Percentiles rank a stretch among this genome's conserved stretches.
Conservation (phyloP, 2,888 invertebrate species). For the Andrena bucephala region DNA sequence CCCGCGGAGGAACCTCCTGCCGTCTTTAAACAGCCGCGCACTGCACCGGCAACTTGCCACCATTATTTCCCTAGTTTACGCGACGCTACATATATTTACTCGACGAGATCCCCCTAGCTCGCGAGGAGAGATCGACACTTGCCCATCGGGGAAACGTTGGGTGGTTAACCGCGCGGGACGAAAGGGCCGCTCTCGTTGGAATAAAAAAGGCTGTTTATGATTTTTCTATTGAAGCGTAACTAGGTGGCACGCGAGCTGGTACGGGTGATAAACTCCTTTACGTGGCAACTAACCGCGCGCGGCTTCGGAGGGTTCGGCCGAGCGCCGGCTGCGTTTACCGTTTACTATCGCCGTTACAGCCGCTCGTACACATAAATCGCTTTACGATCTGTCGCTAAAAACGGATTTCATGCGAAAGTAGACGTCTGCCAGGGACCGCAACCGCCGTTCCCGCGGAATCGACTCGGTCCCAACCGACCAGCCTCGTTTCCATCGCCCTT, state of each 20-base stretch:
- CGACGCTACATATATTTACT: too few species aligned
- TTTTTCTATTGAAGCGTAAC: slow-evolving; percentile 83
- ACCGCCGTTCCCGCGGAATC: slow-evolving; percentile 19
- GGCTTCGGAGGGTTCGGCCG: slow-evolving; percentile 55
- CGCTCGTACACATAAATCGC: slow-evolving; percentile 83
- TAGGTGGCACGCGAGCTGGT: slow-evolving; percentile 79
- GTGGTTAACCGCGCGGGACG: slow-evolving; percentile 16
- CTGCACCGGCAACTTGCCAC: slow-evolving; percentile 2
- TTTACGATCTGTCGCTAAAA: slow-evolving; percentile 85
- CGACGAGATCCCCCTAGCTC: too few species aligned
- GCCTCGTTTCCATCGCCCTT: slow-evolving; percentile 10
- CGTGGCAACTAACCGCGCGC: slow-evolving; percentile 80
- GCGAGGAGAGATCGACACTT: background rate
- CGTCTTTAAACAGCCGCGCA: slow-evolving; percentile 17
- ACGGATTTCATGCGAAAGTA: slow-evolving; percentile 82
- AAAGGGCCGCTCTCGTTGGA: slow-evolving; percentile 30
- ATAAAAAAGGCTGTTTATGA: slow-evolving; percentile 77
- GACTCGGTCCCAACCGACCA: slow-evolving; percentile 3
- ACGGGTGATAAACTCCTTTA: slow-evolving; percentile 83
- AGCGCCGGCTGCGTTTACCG: slow-evolving; percentile 77
- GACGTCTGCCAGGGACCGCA: slow-evolving; percentile 67
- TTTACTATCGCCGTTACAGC: slow-evolving; percentile 83
- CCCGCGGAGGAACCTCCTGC: background rate
- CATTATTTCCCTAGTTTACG: background rate
- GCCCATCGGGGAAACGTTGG: background rate